Evolutionary conservation across 64 coral and sea anemone species (phyloP).

Genomic region (Catalaphyllia jardinei): DNA sequence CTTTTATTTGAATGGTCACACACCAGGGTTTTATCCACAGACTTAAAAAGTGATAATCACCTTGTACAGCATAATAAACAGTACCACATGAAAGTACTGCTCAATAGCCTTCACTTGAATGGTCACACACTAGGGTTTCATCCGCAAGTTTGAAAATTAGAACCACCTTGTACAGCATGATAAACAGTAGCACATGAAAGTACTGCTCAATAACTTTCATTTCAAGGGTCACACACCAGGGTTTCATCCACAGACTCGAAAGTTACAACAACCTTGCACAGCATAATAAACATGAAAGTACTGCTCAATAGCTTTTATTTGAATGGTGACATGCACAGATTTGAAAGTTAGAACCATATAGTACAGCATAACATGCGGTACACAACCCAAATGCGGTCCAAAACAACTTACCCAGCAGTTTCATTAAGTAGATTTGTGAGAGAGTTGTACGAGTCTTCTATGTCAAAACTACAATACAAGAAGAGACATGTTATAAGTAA

Average conservation of each 20-base stretch:
- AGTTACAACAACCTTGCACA: too few relatives aligned
- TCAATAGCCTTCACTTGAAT: neutral
- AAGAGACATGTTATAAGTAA: neutral
- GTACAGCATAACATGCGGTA: neutral
- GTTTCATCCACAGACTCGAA: too few relatives aligned
- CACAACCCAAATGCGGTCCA: neutral
- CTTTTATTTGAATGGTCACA: neutral
- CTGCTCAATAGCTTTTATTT: too few relatives aligned
- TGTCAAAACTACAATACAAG: slow-evolving; percentile 51
- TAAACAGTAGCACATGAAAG: neutral
- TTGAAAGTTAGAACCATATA: neutral
- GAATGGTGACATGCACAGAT: neutral
- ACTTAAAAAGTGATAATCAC: neutral
- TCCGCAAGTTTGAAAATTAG: neutral
- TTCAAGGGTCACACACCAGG: neutral
- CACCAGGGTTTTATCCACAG: too few relatives aligned
- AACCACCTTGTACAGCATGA: neutral
- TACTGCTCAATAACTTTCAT: neutral
- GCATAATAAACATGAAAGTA: too few relatives aligned
- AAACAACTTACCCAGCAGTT: slow-evolving; percentile 80
- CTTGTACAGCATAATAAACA: neutral
- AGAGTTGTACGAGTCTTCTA: slow-evolving; percentile 81
- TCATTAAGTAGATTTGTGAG: slow-evolving; percentile 83
- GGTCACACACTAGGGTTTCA: neutral
- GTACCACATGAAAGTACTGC: neutral